Evolutionary conservation across 2,797 vertebrate species (phyloP).

Genomic region (Pteropus rufus): DNA sequence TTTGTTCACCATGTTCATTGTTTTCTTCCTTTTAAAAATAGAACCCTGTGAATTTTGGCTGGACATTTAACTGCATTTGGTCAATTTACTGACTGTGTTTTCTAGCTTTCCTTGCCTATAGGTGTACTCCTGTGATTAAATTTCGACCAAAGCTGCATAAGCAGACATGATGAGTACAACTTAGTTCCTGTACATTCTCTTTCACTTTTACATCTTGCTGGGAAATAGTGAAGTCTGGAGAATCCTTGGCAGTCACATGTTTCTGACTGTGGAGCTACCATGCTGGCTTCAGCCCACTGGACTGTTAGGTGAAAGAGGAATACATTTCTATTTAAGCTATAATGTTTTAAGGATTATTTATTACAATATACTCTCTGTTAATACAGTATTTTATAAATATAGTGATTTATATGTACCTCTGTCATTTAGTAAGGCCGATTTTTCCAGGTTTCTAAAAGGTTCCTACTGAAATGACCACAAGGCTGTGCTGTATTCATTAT

Average conservation of each 20-base stretch:
- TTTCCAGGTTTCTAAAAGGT: background rate
- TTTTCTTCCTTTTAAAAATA: background rate
- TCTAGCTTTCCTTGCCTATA: background rate
- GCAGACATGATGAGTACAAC: rapidly evolving
- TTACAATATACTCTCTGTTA: background rate
- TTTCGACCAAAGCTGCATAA: background rate
- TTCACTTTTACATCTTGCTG: background rate
- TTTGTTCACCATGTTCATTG: background rate
- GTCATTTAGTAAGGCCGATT: background rate
- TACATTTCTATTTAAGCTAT: background rate
- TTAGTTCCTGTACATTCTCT: background rate
- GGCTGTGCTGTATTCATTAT: background rate
- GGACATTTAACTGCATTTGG: background rate
- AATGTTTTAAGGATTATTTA: background rate
- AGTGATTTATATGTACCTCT: background rate
- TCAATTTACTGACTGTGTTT: background rate
- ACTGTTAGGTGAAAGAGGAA: background rate
- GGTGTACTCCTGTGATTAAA: background rate
- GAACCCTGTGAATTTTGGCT: background rate
- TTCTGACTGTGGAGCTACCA: background rate
- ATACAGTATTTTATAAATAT: background rate
- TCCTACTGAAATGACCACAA: background rate
- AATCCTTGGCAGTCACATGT: background rate
- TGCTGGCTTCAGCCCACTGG: background rate
- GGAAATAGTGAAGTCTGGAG: background rate